A percentile compares a stretch with the other conserved stretches of the same genome.
phyloP scores from a whole-genome alignment of 2,888 invertebrate genomes.

The Theretra japonica region DNA sequence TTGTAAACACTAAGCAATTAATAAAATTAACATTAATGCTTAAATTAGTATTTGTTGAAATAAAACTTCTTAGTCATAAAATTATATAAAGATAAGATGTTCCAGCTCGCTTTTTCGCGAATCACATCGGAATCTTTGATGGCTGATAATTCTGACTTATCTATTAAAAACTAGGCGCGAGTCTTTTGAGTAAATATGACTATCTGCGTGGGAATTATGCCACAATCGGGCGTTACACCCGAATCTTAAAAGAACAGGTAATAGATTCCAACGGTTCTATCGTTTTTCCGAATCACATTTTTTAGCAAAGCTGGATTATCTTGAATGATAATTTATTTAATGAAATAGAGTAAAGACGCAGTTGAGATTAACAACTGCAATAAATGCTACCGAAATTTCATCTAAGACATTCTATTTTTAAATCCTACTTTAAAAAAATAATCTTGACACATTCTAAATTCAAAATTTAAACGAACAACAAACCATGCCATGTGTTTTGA shows the following conservation, averaged over 20 bases:
- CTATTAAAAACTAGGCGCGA: background rate
- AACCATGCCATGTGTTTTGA: background rate
- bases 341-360: no score
- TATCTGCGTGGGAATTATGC: conserved; percentile 12
- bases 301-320: background rate
- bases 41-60: no score
- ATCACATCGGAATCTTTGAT: no score
- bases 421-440: background rate
- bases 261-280: background rate
- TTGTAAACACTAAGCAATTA: no score
- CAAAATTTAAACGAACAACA: background rate
- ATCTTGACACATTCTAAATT: background rate
- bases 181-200: background rate
- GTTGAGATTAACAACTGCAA: no score
- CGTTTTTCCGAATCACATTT: background rate
- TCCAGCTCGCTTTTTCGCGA: no score
- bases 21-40: no score
- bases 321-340: no score
- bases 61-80: no score
- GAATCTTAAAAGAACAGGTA: background rate
- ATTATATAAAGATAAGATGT: no score
- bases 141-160: background rate
- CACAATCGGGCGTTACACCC: background rate
- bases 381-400: no score
- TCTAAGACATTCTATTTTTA: no score